A percentile compares a stretch with the other conserved stretches of the same genome.
phyloP scores from a whole-genome alignment of 1,140 invertebrate genomes.

The Ganaspis sp. region DNA sequence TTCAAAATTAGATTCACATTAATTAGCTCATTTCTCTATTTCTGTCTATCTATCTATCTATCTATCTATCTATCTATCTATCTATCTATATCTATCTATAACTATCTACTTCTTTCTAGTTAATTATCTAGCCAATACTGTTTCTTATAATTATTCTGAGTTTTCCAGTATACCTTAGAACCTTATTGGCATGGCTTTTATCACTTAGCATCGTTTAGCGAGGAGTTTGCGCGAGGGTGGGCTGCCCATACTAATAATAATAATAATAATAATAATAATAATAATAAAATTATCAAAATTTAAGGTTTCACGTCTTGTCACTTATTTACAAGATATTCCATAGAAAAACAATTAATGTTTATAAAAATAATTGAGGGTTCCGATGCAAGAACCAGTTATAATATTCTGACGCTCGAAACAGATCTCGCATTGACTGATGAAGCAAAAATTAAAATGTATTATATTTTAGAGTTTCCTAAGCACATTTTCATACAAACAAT shows the following conservation, averaged over 20 bases:
- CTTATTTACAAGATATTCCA: constrained; percentile 40
- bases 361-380: no score
- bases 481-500: no score
- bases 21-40: constrained; percentile 39
- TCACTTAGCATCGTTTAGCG: constrained; percentile 66
- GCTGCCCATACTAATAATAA: constrained; percentile 65
- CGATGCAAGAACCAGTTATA: no score
- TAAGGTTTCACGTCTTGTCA: constrained; percentile 54
- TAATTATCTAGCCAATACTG: constrained; percentile 28
- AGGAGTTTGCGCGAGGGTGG: constrained; percentile 74
- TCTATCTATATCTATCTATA: constrained; percentile 44
- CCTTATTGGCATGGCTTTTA: constrained; percentile 64
- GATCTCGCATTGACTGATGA: no score
- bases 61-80: constrained; percentile 39
- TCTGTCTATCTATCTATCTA: constrained; percentile 47
- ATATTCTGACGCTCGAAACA: no score
- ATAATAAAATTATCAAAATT: no score
- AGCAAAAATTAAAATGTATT: no score
- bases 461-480: no score
- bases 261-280: no score
- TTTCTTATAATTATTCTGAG: constrained; percentile 25
- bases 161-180: not conserved
- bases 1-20: constrained; percentile 37
- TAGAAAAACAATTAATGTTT: no score
- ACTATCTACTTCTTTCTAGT: constrained; percentile 39